Base-by-base conservation (phyloP, 2,888 invertebrate genomes). In the Diplazon laetatorius region DNA sequence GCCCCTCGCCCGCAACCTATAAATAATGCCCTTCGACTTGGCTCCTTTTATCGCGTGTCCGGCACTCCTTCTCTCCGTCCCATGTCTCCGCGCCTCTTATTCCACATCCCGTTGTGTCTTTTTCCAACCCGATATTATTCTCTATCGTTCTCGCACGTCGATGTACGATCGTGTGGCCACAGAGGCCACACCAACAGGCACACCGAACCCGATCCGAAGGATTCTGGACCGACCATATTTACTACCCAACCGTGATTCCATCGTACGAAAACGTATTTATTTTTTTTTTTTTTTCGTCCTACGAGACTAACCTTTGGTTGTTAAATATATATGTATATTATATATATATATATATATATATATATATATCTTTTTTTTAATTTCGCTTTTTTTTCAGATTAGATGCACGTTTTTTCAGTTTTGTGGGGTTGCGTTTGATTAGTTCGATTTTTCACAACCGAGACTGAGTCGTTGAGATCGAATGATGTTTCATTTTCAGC, bases 1-100 rank as follows among this genome's bases (percentile, higher is more conserved):
- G 72, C 84, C 84, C n/a, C 81, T 74, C 55, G 57, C 48, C 66
- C 72, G 78, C 79, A 65, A 63, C 86, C 87, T 85, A 89, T 90
- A 90, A 90, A 90, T 90, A 90, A 90, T 89, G 86, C 84, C 85
- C 78, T 79, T 76, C 82, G 82, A 82, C 80, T 82, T 81, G 80
- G 79, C 81, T 84, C 82, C 80, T 81, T 83, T 81, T 82, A 81
- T 83, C 82, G 77, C 78, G 39, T 74, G 68, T 57, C 76, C 75
- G 73, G 60, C 57, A 55, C 69, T 74, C 74, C 66, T 44, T 44
- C 65, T 68, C 62, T 55, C 39, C 16, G 14, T 48, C 44, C n/a
- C n/a, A n/a, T n/a, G n/a, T n/a, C n/a, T n/a, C n/a, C n/a, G n/a
- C n/a, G n/a, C n/a, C n/a, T n/a, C n/a, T n/a, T n/a, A n/a, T n/a